phyloP scores from a whole-genome alignment of 1,140 invertebrate species.

The Aphelinus certus region DNA sequence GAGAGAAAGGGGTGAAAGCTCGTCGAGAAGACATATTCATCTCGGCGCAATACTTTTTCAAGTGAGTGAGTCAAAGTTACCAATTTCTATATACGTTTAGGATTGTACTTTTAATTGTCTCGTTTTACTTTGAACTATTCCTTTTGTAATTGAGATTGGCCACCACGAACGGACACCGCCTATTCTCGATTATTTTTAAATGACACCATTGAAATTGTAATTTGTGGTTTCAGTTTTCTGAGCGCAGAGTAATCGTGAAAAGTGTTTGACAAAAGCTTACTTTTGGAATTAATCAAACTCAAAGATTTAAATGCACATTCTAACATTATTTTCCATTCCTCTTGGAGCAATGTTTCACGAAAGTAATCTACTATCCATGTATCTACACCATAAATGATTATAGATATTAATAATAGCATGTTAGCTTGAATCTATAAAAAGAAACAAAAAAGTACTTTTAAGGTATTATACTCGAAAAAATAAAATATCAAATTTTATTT shows the following conservation, averaged over 20 bases:
- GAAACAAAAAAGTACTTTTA: constrained; percentile 3
- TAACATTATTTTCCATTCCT: no score
- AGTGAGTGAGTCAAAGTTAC: constrained; percentile 66
- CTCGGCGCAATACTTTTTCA: constrained; percentile 58
- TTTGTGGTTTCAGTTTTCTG: no score
- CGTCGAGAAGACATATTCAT: constrained; percentile 22
- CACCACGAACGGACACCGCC: constrained; percentile 52
- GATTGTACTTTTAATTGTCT: constrained; percentile 62
- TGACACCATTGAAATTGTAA: no score
- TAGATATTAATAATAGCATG: constrained; percentile 27
- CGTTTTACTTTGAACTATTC: constrained; percentile 63
- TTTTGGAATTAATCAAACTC: no score
- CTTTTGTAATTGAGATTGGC: constrained; percentile 64
- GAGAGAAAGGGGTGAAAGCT: constrained; percentile 11
- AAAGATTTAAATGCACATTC: no score
- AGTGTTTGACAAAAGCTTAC: no score
- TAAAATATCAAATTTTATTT: constrained; percentile 32
- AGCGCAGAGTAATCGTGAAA: no score
- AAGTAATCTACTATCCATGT: constrained; percentile 24
- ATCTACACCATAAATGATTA: constrained; percentile 21
- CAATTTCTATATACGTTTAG: constrained; percentile 65
- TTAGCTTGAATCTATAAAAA: constrained; percentile 34
- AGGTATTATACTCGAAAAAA: constrained; percentile 17
- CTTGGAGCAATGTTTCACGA: not conserved
- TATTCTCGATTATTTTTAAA: no score